Evolutionary conservation across 2,888 invertebrate species (phyloP).

Genomic region (Anthophora plumipes): DNA sequence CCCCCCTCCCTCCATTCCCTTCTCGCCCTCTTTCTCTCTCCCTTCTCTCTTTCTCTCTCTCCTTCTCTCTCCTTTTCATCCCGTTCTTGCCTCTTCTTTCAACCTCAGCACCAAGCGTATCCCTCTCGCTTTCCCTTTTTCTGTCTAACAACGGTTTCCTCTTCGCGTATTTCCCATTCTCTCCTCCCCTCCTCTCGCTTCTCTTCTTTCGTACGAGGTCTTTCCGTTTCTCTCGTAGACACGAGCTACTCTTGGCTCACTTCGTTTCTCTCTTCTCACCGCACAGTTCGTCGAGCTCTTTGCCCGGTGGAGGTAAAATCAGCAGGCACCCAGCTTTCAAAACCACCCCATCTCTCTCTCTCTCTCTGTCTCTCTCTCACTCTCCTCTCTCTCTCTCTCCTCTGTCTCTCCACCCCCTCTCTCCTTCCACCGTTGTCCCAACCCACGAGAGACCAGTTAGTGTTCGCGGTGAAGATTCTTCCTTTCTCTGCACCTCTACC

Average conservation of each 20-base stretch:
- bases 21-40: constrained; percentile 21
- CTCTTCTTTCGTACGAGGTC: background rate
- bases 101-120: background rate
- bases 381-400: background rate
- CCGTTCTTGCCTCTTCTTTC: constrained; percentile 26
- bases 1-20: constrained; percentile 38
- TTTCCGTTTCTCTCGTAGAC: constrained; percentile 15
- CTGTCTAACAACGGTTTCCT: constrained; percentile 37
- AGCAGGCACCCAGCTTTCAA: constrained; percentile 31
- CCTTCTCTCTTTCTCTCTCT: constrained; percentile 45
- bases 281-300: constrained; percentile 16
- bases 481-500: background rate
- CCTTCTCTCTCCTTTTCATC: constrained; percentile 28
- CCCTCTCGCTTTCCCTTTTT: constrained; percentile 20
- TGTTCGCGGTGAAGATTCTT: constrained; percentile 34
- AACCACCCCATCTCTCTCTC: background rate
- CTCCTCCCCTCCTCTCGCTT: constrained; percentile 6
- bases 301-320: constrained; percentile 38
- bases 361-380: too few relatives aligned
- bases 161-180: constrained; percentile 29
- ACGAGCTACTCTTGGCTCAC: constrained; percentile 12
- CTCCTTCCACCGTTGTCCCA: background rate
- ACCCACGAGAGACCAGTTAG: constrained; percentile 43
- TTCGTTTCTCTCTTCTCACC: constrained; percentile 17
- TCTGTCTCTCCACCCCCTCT: background rate